A percentile compares a stretch with the other conserved stretches of the same genome.
Conservation (phyloP, 1,140 invertebrate genomes). For the Proales similis region DNA sequence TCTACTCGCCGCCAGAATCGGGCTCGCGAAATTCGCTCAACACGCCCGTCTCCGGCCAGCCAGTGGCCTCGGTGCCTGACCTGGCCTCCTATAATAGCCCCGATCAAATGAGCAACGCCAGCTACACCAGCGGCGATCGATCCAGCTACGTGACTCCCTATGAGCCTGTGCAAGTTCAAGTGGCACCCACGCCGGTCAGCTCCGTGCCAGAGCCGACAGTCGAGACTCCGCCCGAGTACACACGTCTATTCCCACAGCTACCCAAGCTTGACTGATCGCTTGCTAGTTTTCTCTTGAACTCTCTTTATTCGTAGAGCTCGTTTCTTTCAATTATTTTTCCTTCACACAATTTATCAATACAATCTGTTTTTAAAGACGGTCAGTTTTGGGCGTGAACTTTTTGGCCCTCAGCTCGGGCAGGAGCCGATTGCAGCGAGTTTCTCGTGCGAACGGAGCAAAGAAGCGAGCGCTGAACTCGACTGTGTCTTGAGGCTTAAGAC, state of each 20-base stretch:
- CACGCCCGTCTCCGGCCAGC: too few relatives aligned
- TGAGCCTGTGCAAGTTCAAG: slow-evolving; percentile 4
- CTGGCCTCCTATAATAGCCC: too few relatives aligned
- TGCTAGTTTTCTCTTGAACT: not conserved
- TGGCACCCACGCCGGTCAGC: not conserved
- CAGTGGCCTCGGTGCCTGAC: too few relatives aligned
- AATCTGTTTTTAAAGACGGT: too few relatives aligned
- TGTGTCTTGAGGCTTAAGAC: slow-evolving; percentile 51
- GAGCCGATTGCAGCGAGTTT: slow-evolving; percentile 41
- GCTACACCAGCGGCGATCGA: not conserved
- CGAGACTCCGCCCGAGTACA: slow-evolving; percentile 10
- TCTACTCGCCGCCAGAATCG: too few relatives aligned
- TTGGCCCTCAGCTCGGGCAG: slow-evolving; percentile 4
- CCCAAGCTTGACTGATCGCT: not conserved
- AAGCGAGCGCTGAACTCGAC: slow-evolving; percentile 51
- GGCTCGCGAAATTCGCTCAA: too few relatives aligned
- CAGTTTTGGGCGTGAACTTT: slow-evolving; percentile 7
- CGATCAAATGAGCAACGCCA: not conserved
- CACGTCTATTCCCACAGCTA: slow-evolving; percentile 5
- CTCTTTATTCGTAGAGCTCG: not conserved
- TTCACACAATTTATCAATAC: too few relatives aligned
- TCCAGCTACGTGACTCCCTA: not conserved
- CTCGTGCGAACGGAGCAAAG: slow-evolving; percentile 47
- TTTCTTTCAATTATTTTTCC: too few relatives aligned
- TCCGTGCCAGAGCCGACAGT: not conserved